Evolutionary conservation across 2,113 vertebrate species (phyloP), one percentile per base, ranked within the genome.

Genomic region (Elgaria multicarinata): DNA sequence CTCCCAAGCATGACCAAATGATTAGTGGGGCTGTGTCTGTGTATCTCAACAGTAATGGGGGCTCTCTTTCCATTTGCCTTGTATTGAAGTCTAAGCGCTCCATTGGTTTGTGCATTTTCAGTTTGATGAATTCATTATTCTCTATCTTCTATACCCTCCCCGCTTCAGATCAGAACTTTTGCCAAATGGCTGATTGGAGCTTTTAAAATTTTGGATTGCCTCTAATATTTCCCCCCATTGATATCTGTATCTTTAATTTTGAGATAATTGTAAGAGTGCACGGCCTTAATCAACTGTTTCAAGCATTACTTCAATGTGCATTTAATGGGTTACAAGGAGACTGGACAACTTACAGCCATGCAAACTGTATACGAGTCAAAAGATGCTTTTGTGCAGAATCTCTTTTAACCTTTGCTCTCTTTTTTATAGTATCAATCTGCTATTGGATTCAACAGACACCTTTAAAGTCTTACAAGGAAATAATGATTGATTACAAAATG

Each of bases 81-180:
- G 96, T 93, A 93, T 94, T 96, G 97, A 96, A 97, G 96, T 95
- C 95, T 97, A 93, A 97, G 97, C 95, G 97, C 96, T 97, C 95
- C 94, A 90, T 95, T 97, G 97, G 97, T 94, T 94, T 76, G 95
- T 95, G 96, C 95, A 97, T 97, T 97, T 97, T 96, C 97, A 96
- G 96, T 95, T 95, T 97, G 97, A 97, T 97, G 95, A 97, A 97
- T 97, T 98, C 95, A 97, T 98, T 97, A 97, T 96, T 96, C 93
- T 95, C 91, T 84, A 83, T 77, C 22, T 94, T 94, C 90, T 94
- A 90, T n/a, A n/a, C 89, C 87, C 83, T 89, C 88, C 79, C 94
- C 77, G 84, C 46, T 46, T 83, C 39, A 84, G 85, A 94, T 92
- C 90, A 94, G 62, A 93, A 91, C 87, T 94, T 93, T 93, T 82